phyloP scores from a whole-genome alignment of 1,140 invertebrate genomes.

The Drosophila ironensis region DNA sequence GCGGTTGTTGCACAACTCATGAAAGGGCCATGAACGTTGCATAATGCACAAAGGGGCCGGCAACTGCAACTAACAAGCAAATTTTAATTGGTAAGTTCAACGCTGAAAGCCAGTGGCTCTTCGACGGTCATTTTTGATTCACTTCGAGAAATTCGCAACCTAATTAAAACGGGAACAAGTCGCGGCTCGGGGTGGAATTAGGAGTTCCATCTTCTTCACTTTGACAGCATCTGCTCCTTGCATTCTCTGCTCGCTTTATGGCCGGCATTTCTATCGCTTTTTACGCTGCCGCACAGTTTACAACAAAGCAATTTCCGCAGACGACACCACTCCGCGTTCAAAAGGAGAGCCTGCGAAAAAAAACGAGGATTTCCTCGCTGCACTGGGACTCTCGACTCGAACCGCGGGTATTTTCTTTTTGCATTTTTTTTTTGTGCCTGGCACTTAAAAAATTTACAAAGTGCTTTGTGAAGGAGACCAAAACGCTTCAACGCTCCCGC shows the following conservation, averaged over 20 bases:
- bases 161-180: conserved; percentile 37
- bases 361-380: background rate
- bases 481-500: conserved; percentile 51
- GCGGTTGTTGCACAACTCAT: conserved; percentile 50
- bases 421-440: conserved; percentile 49
- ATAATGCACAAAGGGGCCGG: background rate
- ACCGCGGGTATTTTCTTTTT: background rate
- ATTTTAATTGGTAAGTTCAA: conserved; percentile 38
- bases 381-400: background rate
- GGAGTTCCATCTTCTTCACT: conserved; percentile 20
- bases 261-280: conserved; percentile 41
- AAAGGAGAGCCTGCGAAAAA: conserved; percentile 3
- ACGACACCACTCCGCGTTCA: conserved; percentile 43
- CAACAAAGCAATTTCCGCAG: conserved; percentile 60
- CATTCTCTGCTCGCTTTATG: conserved; percentile 28
- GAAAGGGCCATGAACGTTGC: conserved; percentile 8
- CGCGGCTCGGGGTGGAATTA: background rate
- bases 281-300: conserved; percentile 46
- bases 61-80: conserved; percentile 28
- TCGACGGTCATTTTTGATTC: conserved; percentile 23
- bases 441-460: conserved; percentile 79
- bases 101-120: background rate
- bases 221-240: conserved; percentile 13
- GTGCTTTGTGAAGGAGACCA: conserved; percentile 69
- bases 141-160: conserved; percentile 26